Conservation (phyloP, 2,113 vertebrate species). For the Maccullochella peelii region DNA sequence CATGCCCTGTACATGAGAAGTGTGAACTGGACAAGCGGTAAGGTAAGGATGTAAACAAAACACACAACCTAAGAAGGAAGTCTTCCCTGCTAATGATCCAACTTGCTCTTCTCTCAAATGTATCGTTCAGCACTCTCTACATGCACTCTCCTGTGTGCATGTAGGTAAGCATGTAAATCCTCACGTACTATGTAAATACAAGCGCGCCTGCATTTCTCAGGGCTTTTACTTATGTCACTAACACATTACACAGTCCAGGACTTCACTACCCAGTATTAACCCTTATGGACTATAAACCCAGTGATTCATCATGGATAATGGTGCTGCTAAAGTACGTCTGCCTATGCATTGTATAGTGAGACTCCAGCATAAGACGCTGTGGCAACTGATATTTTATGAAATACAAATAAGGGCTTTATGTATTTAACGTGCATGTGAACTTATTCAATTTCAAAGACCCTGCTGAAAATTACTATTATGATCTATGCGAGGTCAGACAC, state of each 20-base stretch:
- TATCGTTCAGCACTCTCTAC: conserved; percentile 25
- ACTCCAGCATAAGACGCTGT: conserved; percentile 6
- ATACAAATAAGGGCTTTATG: conserved; percentile 63
- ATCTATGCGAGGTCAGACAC: conserved; percentile 47
- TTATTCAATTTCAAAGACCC: conserved; percentile 47
- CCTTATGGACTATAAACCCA: conserved; percentile 42
- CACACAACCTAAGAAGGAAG: conserved; percentile 29
- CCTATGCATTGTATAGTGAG: conserved; percentile 16
- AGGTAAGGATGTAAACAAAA: conserved; percentile 74
- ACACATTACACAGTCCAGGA: conserved; percentile 34
- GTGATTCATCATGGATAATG: conserved; percentile 41
- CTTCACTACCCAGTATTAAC: conserved; percentile 53
- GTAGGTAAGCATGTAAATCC: conserved; percentile 19
- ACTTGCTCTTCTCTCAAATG: conserved; percentile 45
- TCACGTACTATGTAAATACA: conserved; percentile 34
- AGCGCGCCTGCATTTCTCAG: conserved; percentile 8
- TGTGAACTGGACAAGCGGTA: conserved; percentile 64
- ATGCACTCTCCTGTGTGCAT: conserved; percentile 26
- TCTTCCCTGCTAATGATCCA: conserved; percentile 66
- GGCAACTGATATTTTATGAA: conserved; percentile 54
- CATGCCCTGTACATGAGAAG: conserved; percentile 59
- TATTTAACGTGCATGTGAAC: conserved; percentile 57
- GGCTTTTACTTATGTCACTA: conserved; percentile 1
- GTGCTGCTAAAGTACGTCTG: conserved; percentile 3
- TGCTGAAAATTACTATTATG: conserved; percentile 61